A percentile compares a stretch with the other conserved stretches of the same genome.
These are phyloP conservation scores for Hydrozoanthus tunicans DNA, from an alignment of 64 coral and sea anemone species.

Conservation along the genomic window DNA sequence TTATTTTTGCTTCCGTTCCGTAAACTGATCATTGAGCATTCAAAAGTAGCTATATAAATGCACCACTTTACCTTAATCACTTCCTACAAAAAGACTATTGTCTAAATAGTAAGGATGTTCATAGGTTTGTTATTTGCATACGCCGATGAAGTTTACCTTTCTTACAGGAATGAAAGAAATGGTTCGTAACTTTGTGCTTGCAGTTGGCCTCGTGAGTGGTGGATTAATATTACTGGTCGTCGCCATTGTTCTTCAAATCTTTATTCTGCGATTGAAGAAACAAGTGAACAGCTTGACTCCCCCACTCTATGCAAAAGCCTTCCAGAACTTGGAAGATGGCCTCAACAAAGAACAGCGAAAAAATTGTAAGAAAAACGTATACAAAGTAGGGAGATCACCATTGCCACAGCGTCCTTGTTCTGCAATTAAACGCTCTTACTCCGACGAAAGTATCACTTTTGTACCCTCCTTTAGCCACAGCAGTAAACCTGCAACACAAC, in stretches of 20 bases:
- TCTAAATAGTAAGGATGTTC: too few relatives aligned
- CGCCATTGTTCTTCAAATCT: background rate
- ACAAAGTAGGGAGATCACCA: constrained; percentile 4
- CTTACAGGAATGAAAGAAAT: constrained; percentile 4
- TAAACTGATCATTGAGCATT: too few relatives aligned
- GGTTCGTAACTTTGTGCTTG: background rate
- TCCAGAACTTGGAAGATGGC: background rate
- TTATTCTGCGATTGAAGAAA: background rate
- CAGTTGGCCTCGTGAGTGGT: background rate
- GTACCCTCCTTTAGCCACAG: background rate
- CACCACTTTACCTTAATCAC: too few relatives aligned
- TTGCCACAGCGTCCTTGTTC: background rate
- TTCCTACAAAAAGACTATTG: too few relatives aligned
- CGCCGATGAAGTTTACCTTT: too few relatives aligned
- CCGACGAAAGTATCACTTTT: constrained; percentile 33
- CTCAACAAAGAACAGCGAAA: background rate
- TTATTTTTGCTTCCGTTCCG: too few relatives aligned
- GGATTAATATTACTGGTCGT: background rate
- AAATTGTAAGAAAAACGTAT: background rate
- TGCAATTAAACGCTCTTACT: background rate
- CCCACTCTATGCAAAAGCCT: background rate
- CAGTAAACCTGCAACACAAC: too few relatives aligned
- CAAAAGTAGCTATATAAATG: too few relatives aligned
- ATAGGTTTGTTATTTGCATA: too few relatives aligned
- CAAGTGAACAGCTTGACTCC: background rate